These are phyloP conservation scores for Petrocephalus sullivani DNA, from an alignment of 2,797 vertebrate genomes.

Conservation along the genomic window DNA sequence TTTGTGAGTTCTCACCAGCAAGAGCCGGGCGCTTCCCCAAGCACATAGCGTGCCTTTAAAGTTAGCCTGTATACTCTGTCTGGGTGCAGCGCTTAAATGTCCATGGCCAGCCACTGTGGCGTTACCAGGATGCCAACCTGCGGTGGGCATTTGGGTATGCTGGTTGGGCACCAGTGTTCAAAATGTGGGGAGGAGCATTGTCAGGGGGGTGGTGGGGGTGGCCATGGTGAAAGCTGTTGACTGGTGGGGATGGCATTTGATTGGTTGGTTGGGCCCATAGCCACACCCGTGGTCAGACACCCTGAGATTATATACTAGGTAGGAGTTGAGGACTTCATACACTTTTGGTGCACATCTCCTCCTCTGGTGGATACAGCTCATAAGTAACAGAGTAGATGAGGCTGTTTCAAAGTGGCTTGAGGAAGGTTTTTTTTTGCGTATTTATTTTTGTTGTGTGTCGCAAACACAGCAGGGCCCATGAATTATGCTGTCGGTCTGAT, in stretches of 20 bases:
- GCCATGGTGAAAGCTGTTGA: neutral
- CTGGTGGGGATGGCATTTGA: neutral
- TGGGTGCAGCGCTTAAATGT: neutral
- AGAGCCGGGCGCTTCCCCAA: conserved; percentile 11
- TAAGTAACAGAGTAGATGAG: neutral
- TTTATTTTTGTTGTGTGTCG: neutral
- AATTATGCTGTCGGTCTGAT: neutral
- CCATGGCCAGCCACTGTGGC: neutral
- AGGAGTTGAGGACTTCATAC: neutral
- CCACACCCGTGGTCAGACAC: neutral
- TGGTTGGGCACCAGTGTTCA: neutral
- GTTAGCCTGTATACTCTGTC: neutral
- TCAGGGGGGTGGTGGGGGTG: neutral
- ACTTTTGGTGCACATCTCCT: neutral
- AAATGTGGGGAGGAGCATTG: neutral
- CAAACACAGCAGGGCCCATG: neutral
- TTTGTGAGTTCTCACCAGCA: conserved; percentile 48
- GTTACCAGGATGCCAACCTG: neutral
- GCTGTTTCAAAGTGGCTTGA: neutral
- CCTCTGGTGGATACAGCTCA: neutral
- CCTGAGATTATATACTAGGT: neutral
- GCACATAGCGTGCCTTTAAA: neutral
- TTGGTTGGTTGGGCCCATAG: neutral
- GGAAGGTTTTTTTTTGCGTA: neutral
- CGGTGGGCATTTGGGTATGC: neutral